Evolutionary conservation across 2,113 vertebrate species (phyloP), one percentile per base, ranked within the genome.

Genomic region (Ibidorhyncha struthersii): DNA sequence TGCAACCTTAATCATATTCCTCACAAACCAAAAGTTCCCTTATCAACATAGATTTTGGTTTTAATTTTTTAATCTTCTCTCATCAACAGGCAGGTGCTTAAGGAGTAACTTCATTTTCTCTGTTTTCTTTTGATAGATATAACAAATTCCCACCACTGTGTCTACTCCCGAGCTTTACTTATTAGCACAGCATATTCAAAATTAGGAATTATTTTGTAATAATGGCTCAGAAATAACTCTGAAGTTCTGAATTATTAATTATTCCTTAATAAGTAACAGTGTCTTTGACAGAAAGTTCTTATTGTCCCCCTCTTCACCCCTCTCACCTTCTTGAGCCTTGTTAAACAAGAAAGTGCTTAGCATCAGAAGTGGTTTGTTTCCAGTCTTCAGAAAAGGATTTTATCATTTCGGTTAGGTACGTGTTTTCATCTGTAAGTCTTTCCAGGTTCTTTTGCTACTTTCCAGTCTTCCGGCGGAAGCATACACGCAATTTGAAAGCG

Each of bases 31-130:
- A 93, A 90, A 80, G 83, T 94, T 87, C n/a, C 16, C 23, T 32
- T 94, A 38, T 27, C 41, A 53, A 53, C 29, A 55, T 11, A 38
- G 25, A 85, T 71, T 85, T 34, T 52, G 6, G 0, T 52, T 85
- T 85, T 65, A 77, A 56, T 82, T 85, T 92, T 93, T 72, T 61
- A 76, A 47, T 89, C 45, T 56, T 86, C 32, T 90, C 30, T 77
- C 62, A 80, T 77, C 76, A 83, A 27, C 49, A 81, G 40, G 30
- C 34, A 52, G 40, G 40, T 86, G 10, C 25, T 72, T 89, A 56
- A 87, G 36, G 30, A 59, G 8, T 69, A 87, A 82, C 52, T 92
- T 91, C 4, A 67, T 91, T 93, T 86, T 67, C 74, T 79, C 47
- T 69, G 16, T 11, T 70, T 86, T 67, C 27, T 58, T 86, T 71